These are phyloP conservation scores for Caenorhabditis sp. DNA, from an alignment of 2,888 invertebrate genomes.

Conservation along the genomic window DNA sequence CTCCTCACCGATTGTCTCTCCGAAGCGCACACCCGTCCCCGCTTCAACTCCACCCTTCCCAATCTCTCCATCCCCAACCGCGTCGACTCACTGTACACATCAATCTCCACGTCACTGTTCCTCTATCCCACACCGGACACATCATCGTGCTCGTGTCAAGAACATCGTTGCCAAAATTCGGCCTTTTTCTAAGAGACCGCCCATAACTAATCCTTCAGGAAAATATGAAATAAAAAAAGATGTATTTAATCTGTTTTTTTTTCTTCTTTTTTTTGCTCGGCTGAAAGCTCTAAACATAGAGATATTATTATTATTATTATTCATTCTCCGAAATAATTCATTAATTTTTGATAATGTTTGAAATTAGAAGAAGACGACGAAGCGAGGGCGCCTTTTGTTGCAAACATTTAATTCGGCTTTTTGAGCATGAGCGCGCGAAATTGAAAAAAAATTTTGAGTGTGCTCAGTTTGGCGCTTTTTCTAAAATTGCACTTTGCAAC, in stretches of 20 bases:
- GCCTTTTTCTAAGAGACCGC: not conserved
- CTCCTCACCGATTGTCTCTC: conserved; percentile 63
- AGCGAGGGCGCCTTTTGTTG: not conserved
- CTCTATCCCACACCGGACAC: conserved; percentile 49
- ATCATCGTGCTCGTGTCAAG: conserved; percentile 65
- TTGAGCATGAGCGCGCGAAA: too few relatives aligned
- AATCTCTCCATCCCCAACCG: conserved; percentile 23
- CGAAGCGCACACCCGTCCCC: conserved; percentile 63
- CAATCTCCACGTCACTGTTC: conserved; percentile 30
- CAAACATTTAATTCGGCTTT: not conserved
- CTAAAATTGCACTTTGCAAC: too few relatives aligned
- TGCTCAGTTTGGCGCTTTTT: too few relatives aligned
- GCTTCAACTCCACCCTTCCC: conserved; percentile 46
- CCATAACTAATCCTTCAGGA: not conserved
- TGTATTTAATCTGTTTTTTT: not conserved
- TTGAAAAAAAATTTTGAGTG: too few relatives aligned
- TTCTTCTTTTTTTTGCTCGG: not conserved
- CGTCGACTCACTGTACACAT: conserved; percentile 20
- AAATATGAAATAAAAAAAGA: not conserved
- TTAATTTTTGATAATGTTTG: not conserved
- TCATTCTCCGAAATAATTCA: not conserved
- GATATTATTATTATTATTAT: not conserved
- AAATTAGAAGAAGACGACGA: not conserved
- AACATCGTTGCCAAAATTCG: conserved; percentile 57
- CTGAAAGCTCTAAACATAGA: not conserved